A percentile compares a stretch with the other conserved stretches of the same genome.
These are phyloP conservation scores for Salarias fasciatus DNA, from an alignment of 2,797 vertebrate genomes.

Conservation along the genomic window DNA sequence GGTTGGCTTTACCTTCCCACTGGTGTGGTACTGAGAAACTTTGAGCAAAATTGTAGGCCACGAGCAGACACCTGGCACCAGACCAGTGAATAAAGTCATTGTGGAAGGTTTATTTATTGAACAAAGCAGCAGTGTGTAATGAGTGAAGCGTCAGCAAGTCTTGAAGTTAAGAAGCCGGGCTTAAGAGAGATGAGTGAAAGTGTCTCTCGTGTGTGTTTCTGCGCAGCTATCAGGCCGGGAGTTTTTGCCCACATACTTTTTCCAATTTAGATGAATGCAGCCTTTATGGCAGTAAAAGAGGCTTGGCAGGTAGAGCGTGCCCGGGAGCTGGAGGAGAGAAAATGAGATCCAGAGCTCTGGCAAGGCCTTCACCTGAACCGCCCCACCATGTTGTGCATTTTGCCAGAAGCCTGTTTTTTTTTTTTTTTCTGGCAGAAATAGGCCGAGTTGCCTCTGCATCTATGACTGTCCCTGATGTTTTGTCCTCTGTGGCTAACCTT, in stretches of 20 bases:
- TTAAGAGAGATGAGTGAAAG: slow-evolving; percentile 57
- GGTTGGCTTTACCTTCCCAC: background rate
- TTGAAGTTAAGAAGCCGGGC: slow-evolving; percentile 40
- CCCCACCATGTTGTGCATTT: slow-evolving; percentile 69
- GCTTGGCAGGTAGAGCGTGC: slow-evolving; percentile 79
- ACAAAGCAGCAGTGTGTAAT: slow-evolving; percentile 64
- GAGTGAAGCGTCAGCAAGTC: slow-evolving; percentile 35
- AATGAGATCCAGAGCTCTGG: slow-evolving; percentile 85
- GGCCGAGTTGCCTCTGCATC: slow-evolving; percentile 23
- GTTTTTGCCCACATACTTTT: slow-evolving; percentile 70
- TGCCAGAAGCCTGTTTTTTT: slow-evolving; percentile 65
- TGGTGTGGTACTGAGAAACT: slow-evolving; percentile 4
- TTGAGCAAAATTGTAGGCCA: slow-evolving; percentile 12
- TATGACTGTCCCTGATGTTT: slow-evolving; percentile 49
- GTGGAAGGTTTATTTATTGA: slow-evolving; percentile 62
- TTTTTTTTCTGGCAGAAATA: slow-evolving; percentile 65
- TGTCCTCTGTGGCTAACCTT: slow-evolving; percentile 47
- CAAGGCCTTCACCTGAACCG: slow-evolving; percentile 73
- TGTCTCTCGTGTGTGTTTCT: slow-evolving; percentile 51
- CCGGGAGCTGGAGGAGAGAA: slow-evolving; percentile 77
- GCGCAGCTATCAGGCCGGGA: slow-evolving; percentile 62
- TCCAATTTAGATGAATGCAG: slow-evolving; percentile 80
- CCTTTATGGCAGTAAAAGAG: slow-evolving; percentile 78
- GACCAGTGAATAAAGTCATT: slow-evolving; percentile 56
- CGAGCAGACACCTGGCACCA: slow-evolving; percentile 42